Evolutionary conservation across 2,113 vertebrate genomes (phyloP).

Genomic region (Caloenas nicobarica): DNA sequence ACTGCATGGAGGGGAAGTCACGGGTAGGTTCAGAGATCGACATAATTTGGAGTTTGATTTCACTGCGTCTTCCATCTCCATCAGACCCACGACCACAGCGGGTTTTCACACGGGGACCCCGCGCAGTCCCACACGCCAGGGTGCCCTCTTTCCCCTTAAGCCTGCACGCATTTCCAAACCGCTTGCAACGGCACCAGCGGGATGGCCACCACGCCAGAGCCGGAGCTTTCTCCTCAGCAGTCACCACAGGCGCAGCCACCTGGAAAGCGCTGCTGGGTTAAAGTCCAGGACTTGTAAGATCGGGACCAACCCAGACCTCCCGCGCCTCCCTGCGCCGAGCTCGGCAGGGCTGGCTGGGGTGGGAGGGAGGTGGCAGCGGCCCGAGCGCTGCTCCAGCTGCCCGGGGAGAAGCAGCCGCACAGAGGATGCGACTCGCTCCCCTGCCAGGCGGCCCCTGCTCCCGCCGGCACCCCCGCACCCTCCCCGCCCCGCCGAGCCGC

Average conservation of each 20-base stretch:
- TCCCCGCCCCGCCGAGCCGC: background rate
- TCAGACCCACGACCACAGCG: rapidly evolving
- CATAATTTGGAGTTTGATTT: rapidly evolving
- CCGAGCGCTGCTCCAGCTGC: background rate
- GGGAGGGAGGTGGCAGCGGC: background rate
- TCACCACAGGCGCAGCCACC: background rate
- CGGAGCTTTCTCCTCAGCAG: background rate
- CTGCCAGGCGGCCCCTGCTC: background rate
- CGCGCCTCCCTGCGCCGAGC: background rate
- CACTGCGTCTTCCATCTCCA: background rate
- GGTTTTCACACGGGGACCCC: rapidly evolving
- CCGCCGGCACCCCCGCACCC: background rate
- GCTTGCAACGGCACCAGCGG: rapidly evolving
- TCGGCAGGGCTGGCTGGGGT: background rate
- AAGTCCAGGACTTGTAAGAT: rapidly evolving
- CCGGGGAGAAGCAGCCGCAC: background rate
- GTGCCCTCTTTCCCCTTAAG: too few relatives aligned
- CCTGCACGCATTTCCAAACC: rapidly evolving
- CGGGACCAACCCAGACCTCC: background rate
- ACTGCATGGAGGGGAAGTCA: background rate
- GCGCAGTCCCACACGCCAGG: rapidly evolving
- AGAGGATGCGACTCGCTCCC: background rate
- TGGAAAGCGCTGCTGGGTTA: background rate
- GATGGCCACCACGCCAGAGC: background rate
- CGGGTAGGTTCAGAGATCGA: rapidly evolving